These are phyloP conservation scores for Tetrapedia diversipes DNA, from an alignment of 2,888 invertebrate species.

Conservation along the genomic window DNA sequence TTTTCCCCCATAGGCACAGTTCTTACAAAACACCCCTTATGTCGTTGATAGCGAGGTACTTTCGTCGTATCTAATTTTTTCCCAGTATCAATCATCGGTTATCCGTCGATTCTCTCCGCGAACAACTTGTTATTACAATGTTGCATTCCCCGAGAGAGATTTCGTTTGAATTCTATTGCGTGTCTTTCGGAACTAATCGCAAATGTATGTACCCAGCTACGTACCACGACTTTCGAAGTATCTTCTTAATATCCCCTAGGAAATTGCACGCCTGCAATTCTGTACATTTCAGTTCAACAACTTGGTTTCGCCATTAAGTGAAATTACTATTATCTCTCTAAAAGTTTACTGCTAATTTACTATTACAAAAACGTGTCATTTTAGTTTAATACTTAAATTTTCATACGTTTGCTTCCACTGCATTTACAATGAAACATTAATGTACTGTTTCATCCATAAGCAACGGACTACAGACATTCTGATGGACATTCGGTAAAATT, in stretches of 20 bases:
- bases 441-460: no score
- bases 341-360: no score
- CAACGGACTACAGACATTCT: no score
- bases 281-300: constrained; percentile 22
- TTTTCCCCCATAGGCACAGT: no score
- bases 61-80: constrained; percentile 10
- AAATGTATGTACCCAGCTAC: constrained; percentile 21
- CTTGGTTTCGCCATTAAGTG: no score
- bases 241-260: constrained; percentile 23
- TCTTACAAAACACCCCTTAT: neutral
- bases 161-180: constrained; percentile 36
- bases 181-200: constrained; percentile 29
- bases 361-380: no score
- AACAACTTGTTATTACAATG: constrained; percentile 21
- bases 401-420: no score
- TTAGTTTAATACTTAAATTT: no score
- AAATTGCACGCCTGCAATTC: constrained; percentile 21
- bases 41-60: neutral
- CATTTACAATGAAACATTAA: no score
- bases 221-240: constrained; percentile 11
- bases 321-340: neutral
- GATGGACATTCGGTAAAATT: no score
- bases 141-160: constrained; percentile 3
- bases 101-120: constrained; percentile 1
- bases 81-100: constrained; percentile 22